phyloP scores from a whole-genome alignment of 2,888 invertebrate species.

The Catocala nupta region DNA sequence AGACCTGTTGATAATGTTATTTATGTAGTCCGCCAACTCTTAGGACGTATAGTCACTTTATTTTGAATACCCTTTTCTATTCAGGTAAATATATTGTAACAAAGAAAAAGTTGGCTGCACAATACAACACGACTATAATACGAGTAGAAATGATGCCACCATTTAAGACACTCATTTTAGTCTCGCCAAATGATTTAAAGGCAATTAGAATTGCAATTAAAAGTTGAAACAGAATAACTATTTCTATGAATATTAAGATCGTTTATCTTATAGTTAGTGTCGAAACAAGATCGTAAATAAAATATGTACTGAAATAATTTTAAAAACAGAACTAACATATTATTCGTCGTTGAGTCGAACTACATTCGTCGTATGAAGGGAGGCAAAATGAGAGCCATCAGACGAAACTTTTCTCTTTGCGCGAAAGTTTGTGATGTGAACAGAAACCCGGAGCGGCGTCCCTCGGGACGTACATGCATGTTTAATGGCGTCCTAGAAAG shows the following conservation, averaged over 20 bases:
- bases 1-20: conserved; percentile 68
- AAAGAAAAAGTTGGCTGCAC: too few relatives aligned
- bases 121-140: neutral
- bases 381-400: conserved; percentile 76
- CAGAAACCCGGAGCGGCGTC: conserved; percentile 73
- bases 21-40: conserved; percentile 47
- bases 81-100: conserved; percentile 4
- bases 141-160: too few relatives aligned
- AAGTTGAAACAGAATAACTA: too few relatives aligned
- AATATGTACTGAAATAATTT: conserved; percentile 50
- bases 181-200: too few relatives aligned
- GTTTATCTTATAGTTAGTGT: too few relatives aligned
- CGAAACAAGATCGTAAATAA: conserved; percentile 1
- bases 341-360: conserved; percentile 61
- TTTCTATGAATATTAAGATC: too few relatives aligned
- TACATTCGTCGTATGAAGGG: conserved; percentile 67
- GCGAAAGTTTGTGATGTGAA: conserved; percentile 79
- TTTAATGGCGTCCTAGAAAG: conserved; percentile 84
- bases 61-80: conserved; percentile 1
- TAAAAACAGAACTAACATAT: conserved; percentile 58
- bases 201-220: too few relatives aligned
- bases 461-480: conserved; percentile 81
- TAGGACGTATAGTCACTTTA: conserved; percentile 28
- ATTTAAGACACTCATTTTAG: too few relatives aligned
- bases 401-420: conserved; percentile 81